A percentile compares a stretch with the other conserved stretches of the same genome.
phyloP scores from a whole-genome alignment of 2,888 invertebrate species.

The Phlogophora meticulosa region DNA sequence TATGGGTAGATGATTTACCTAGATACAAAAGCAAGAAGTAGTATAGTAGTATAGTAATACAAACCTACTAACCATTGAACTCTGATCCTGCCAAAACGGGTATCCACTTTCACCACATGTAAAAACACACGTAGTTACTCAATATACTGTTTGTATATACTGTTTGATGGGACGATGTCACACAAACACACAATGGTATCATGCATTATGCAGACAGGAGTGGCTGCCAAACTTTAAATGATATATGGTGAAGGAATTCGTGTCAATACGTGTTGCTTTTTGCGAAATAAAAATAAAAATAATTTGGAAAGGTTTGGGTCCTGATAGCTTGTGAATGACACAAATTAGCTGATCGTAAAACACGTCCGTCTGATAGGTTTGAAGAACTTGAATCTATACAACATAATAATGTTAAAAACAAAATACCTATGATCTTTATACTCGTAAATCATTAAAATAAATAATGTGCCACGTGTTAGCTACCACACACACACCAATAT shows the following conservation, averaged over 20 bases:
- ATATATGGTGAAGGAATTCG: conserved; percentile 59
- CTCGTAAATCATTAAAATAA: no score
- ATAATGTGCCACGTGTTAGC: no score
- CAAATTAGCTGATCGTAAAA: no score
- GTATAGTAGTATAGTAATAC: no score
- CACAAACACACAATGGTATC: conserved; percentile 57
- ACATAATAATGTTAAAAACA: no score
- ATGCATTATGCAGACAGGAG: conserved; percentile 60
- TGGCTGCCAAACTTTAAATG: conserved; percentile 46
- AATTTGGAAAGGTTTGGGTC: neutral
- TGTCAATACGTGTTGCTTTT: conserved; percentile 65
- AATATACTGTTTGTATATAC: conserved; percentile 52
- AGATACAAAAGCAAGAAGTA: no score
- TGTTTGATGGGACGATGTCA: conserved; percentile 22
- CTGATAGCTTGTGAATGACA: no score
- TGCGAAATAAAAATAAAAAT: conserved; percentile 21
- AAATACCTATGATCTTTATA: no score
- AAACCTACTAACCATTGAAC: conserved; percentile 19
- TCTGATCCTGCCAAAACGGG: conserved; percentile 28
- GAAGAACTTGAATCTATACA: no score
- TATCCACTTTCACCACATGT: conserved; percentile 58
- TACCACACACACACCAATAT: no score
- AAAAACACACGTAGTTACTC: conserved; percentile 56
- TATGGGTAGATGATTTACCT: no score
- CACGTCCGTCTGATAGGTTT: no score